Evolutionary conservation across 2,888 invertebrate species (phyloP), one percentile per base, ranked within the genome.

Genomic region (Dolichopus griseipennis): DNA sequence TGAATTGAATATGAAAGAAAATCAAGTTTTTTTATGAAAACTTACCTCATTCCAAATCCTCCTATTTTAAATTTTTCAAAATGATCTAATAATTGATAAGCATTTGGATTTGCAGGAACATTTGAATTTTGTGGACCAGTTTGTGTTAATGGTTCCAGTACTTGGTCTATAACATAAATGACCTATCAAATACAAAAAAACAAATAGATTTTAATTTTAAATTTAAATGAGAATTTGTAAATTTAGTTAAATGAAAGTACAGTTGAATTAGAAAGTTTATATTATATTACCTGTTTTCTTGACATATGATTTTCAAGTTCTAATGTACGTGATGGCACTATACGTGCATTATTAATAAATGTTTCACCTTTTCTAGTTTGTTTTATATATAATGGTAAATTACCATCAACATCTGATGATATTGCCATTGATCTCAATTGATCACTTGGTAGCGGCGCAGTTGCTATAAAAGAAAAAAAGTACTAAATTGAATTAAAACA

Each of bases 161-260:
- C 92, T 81, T 92, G 91, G 77, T 93, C 93, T 77, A 95, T 92
- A 75, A 93, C 88, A 80, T 95, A 93, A 73, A 95, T 85, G n/a
- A 93, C 88, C 92, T 94, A 81, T 65, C n/a, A n/a, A n/a, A n/a
- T n/a, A n/a, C n/a, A n/a, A 81, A 33, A 69, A n/a, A n/a, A n/a
- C n/a, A n/a, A n/a, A n/a, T n/a, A n/a, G n/a, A n/a, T n/a, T n/a
- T n/a, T 34, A 22, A n/a, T 20, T 9, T 15, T 15, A 5, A 20
- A 62, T 62, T 22, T 62, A 22, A 62, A 5, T 61, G 61, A 4
- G 4, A 61, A 20, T 61, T 61, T 15, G 8, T 15, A 21, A 15
- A 61, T 20, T n/a, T 18, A 61, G 5, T n/a, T n/a, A n/a, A n/a
- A n/a, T n/a, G n/a, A n/a, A n/a, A n/a, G n/a, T n/a, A n/a, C n/a